These are phyloP conservation scores for Neogale vison DNA, from an alignment of 2,113 vertebrate genomes.

Conservation along the genomic window DNA sequence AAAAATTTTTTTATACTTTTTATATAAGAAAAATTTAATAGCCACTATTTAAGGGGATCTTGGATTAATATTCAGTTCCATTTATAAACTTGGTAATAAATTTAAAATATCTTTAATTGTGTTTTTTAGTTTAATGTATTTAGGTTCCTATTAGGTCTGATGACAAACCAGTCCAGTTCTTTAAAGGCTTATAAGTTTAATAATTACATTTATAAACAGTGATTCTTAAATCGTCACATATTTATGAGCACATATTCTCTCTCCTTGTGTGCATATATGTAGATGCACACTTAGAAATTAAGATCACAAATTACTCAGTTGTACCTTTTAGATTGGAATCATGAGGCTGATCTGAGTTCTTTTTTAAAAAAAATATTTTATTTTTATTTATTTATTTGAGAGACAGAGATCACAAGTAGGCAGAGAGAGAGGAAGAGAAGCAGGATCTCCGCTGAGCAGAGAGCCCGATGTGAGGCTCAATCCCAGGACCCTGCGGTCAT, in stretches of 20 bases:
- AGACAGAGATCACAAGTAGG: no score
- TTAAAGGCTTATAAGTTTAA: not conserved
- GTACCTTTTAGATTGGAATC: not conserved
- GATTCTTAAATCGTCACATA: not conserved
- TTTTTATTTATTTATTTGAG: no score
- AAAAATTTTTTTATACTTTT: not conserved
- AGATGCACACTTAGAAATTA: not conserved
- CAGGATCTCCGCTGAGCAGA: no score
- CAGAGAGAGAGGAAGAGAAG: no score
- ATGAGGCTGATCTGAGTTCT: not conserved
- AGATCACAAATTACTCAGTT: not conserved
- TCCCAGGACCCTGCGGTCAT: no score
- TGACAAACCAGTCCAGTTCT: not conserved
- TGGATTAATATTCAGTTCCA: not conserved
- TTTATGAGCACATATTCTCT: not conserved
- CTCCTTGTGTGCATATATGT: not conserved
- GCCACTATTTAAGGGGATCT: not conserved
- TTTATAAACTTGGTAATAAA: not conserved
- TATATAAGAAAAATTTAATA: not conserved
- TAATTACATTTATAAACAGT: not conserved
- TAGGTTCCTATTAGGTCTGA: not conserved
- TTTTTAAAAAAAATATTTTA: not conserved
- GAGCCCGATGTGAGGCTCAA: no score
- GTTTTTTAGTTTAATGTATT: not conserved
- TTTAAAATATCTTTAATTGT: not conserved